Percentiles rank a stretch among this genome's conserved stretches.
These are phyloP conservation scores for Leucophora obtusa DNA, from an alignment of 2,888 invertebrate genomes.

Conservation along the genomic window DNA sequence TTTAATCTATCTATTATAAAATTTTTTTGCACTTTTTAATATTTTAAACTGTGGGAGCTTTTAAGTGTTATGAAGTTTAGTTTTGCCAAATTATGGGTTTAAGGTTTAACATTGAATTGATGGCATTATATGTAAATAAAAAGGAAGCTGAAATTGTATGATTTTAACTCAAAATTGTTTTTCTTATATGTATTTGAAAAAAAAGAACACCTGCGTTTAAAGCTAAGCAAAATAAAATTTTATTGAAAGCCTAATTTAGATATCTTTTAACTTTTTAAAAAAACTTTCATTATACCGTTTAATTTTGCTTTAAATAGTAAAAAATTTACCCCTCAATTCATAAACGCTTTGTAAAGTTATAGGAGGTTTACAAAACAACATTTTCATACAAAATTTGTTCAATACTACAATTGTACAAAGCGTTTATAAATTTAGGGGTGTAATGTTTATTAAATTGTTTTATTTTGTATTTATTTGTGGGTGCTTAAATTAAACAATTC, in stretches of 20 bases:
- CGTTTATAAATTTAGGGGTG: neutral
- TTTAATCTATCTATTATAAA: neutral
- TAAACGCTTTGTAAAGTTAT: too few species aligned
- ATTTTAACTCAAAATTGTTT: neutral
- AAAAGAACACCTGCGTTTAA: neutral
- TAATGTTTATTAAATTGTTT: neutral
- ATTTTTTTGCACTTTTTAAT: neutral
- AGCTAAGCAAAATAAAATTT: conserved; percentile 4
- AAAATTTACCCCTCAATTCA: too few species aligned
- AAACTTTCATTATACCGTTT: conserved; percentile 27
- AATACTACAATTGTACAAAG: too few species aligned
- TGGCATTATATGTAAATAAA: neutral
- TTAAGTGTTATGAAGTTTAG: neutral
- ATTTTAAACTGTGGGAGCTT: neutral
- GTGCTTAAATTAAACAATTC: neutral
- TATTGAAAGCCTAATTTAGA: neutral
- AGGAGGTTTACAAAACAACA: too few species aligned
- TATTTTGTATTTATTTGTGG: neutral
- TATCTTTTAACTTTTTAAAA: neutral
- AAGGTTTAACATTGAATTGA: neutral
- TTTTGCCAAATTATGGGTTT: conserved; percentile 1
- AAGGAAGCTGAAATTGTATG: neutral
- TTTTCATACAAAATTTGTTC: too few species aligned
- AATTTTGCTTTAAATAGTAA: neutral
- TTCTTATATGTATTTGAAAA: too few species aligned